These are phyloP conservation scores for Sarcophaga peregrina DNA, from an alignment of 1,140 invertebrate genomes.

Conservation along the genomic window DNA sequence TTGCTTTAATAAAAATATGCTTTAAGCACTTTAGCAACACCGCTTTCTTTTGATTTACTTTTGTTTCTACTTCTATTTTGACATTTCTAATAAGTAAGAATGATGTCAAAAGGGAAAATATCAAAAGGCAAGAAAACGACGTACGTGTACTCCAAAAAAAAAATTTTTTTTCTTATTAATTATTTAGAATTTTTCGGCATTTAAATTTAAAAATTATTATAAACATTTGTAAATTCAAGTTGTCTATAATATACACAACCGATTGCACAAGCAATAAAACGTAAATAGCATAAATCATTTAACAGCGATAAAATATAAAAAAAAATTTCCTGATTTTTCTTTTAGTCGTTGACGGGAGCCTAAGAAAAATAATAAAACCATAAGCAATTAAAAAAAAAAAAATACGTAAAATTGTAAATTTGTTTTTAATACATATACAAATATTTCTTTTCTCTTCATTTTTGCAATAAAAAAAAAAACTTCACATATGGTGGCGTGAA, in stretches of 20 bases:
- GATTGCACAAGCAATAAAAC: neutral
- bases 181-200: constrained; percentile 25
- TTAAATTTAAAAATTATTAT: constrained; percentile 13
- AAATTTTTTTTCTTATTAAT: constrained; percentile 19
- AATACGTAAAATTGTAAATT: neutral
- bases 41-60: too few relatives aligned
- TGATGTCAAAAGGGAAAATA: neutral
- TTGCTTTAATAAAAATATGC: too few relatives aligned
- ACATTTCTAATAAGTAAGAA: neutral
- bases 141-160: constrained; percentile 37
- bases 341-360: neutral
- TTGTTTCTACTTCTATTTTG: constrained; percentile 1
- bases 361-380: neutral
- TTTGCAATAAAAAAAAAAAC: too few relatives aligned
- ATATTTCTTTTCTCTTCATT: neutral
- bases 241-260: neutral
- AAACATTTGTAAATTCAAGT: constrained; percentile 7
- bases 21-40: neutral
- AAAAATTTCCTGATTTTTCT: neutral
- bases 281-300: neutral
- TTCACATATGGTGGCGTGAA: neutral
- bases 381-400: neutral
- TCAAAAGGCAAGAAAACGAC: constrained; percentile 27
- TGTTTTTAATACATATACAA: neutral
- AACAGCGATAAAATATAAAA: neutral